A percentile compares a stretch with the other conserved stretches of the same genome.
Evolutionary conservation across 2,888 invertebrate species (phyloP).

Genomic region (Petrophora chlorosata): DNA sequence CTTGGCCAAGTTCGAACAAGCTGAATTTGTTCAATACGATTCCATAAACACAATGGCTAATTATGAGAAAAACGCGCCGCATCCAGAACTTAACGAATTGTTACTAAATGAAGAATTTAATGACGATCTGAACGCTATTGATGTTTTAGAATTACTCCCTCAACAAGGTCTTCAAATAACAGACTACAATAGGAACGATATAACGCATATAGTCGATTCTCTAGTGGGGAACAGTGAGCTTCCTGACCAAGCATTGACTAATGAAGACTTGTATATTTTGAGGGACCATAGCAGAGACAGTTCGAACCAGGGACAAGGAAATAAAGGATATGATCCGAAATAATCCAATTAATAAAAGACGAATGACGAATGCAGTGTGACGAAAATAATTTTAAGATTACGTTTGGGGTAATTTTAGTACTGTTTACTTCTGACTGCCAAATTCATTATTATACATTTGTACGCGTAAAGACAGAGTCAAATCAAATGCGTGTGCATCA

Average conservation of each 20-base stretch:
- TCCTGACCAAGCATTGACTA: not conserved
- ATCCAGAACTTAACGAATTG: not conserved
- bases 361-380: no score
- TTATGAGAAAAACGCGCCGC: not conserved
- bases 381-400: no score
- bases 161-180: constrained; percentile 1
- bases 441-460: no score
- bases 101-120: not conserved
- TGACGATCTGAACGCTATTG: not conserved
- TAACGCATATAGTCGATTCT: constrained; percentile 1
- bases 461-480: no score
- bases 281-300: not conserved
- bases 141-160: not conserved
- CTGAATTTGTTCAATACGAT: constrained; percentile 1
- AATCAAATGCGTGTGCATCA: no score
- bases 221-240: not conserved
- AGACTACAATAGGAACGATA: constrained; percentile 9
- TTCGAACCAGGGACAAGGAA: not conserved
- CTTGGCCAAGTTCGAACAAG: no score
- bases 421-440: no score
- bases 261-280: not conserved
- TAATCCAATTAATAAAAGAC: not conserved
- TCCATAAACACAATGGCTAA: not conserved
- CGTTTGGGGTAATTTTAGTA: no score
- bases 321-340: not conserved